phyloP scores from a whole-genome alignment of 2,113 vertebrate genomes.

The Perognathus longimembris region DNA sequence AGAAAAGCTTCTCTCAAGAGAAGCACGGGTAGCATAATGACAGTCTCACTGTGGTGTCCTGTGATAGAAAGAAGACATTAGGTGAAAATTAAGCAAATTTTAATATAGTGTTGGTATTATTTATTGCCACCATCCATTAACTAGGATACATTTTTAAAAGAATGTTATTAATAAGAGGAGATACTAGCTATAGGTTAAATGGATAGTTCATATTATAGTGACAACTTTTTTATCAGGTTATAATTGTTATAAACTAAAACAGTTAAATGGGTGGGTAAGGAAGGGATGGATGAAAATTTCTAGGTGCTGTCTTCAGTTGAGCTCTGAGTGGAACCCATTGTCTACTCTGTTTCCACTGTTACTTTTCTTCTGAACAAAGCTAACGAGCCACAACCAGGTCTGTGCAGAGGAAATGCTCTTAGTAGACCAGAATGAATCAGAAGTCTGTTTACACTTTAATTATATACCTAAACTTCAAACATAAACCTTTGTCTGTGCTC shows the following conservation, averaged over 20 bases:
- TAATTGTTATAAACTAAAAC: neutral
- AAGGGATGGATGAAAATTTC: neutral
- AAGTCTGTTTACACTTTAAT: conserved; percentile 64
- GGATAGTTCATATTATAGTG: neutral
- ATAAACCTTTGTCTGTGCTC: conserved; percentile 69
- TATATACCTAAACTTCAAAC: conserved; percentile 76
- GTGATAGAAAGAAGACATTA: neutral
- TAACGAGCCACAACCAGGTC: neutral
- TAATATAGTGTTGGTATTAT: neutral
- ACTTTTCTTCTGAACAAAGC: neutral
- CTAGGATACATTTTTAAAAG: neutral
- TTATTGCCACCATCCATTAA: neutral
- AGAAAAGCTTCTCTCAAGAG: too few relatives aligned
- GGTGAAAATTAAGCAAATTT: neutral
- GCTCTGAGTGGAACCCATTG: neutral
- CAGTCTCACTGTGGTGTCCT: neutral
- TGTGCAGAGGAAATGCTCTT: conserved; percentile 32
- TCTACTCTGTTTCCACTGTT: neutral
- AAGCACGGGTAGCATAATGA: neutral
- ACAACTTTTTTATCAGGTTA: neutral
- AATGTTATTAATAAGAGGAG: neutral
- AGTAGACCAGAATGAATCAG: conserved; percentile 9
- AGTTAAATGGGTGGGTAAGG: too few relatives aligned
- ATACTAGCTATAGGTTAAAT: neutral
- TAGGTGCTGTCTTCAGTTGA: neutral